Evolutionary conservation across 2,888 invertebrate genomes (phyloP), one percentile per base, ranked within the genome.

Genomic region (Strigamia crassipes): DNA sequence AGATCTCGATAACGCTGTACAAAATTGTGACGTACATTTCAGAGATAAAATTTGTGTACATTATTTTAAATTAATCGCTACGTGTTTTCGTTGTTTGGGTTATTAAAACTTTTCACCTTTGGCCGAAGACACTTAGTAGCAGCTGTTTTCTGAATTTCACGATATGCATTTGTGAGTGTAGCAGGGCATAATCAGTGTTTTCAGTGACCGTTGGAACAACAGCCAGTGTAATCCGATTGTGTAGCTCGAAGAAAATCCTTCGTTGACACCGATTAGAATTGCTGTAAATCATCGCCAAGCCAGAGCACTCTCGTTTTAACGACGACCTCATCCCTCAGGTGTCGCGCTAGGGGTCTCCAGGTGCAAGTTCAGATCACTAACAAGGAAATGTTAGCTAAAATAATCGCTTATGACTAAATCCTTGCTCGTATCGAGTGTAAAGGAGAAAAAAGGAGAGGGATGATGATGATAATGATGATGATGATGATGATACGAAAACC

Each of bases 251-350:
- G 61, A 61, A 61, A 61, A 61, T 61, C 61, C 61, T 61, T 61
- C 61, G 61, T 61, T 61, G 61, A 61, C 61, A 61, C 61, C 61
- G 61, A 61, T 61, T 61, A 61, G 61, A 61, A 61, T 61, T 61
- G 61, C 61, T 61, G 61, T 61, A 61, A 61, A 61, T 61, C 61
- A 61, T 61, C 61, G 61, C 61, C 61, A 61, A 61, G 61, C 61
- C 61, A 61, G 61, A 61, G 18, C 61, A 21, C 61, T 23, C 61
- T 61, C 61, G 61, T 21, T 61, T 18, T 61, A 61, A 61, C 61
- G 21, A 61, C 61, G 6, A 61, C 10, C 23, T 61, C 61, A 61
- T 61, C 61, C 13, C 61, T 61, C 61, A 61, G 61, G 61, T 61
- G 61, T 61, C 61, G 61, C 21, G 23, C 23, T 61, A 18, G n/a